Evolutionary conservation across 2,888 invertebrate genomes (phyloP).

Genomic region (Prenolepis imparis): DNA sequence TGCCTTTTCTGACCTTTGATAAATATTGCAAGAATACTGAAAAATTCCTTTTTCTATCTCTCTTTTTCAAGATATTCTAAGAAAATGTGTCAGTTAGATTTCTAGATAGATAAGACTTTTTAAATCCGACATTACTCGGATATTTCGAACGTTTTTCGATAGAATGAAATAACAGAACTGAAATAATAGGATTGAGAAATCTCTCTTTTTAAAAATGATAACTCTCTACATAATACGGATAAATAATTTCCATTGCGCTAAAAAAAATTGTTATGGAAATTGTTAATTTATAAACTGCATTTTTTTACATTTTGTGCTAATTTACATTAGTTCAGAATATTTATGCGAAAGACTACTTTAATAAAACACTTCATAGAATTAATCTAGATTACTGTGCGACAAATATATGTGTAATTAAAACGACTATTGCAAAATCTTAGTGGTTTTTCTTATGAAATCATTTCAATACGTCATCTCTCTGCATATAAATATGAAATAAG

Average conservation of each 20-base stretch:
- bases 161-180: not conserved
- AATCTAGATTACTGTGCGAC: not conserved
- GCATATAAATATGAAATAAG: slow-evolving; percentile 21
- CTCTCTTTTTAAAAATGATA: no score
- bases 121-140: not conserved
- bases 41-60: not conserved
- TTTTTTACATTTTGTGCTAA: no score
- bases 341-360: not conserved
- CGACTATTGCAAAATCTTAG: not conserved
- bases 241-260: no score
- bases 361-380: not conserved
- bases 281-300: no score
- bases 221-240: no score
- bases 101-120: not conserved
- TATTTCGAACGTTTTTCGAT: not conserved
- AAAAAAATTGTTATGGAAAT: no score
- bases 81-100: not conserved
- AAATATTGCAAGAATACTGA: slow-evolving; percentile 14
- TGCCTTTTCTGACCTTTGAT: not conserved
- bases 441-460: not conserved
- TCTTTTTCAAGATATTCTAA: not conserved
- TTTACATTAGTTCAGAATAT: no score
- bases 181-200: no score
- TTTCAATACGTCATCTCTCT: not conserved
- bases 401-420: slow-evolving; percentile 6